These are phyloP conservation scores for Drosophila kanekoi DNA, from an alignment of 2,888 invertebrate species.

Conservation along the genomic window DNA sequence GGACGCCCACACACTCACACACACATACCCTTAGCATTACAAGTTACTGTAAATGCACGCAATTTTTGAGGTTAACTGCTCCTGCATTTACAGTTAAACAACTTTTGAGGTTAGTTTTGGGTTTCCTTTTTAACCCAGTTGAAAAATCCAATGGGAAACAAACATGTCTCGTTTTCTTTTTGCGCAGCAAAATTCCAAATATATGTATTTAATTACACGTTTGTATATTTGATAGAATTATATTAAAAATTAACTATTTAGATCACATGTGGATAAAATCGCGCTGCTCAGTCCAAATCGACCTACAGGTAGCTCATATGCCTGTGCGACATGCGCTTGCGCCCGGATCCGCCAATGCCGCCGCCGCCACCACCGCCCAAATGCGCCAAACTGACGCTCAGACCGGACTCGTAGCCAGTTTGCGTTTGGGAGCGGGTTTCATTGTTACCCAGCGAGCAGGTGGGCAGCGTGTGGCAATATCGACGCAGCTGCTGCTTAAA, in stretches of 20 bases:
- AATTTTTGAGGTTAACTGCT: too few species aligned
- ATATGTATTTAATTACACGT: conserved; percentile 28
- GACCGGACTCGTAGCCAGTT: conserved; percentile 85
- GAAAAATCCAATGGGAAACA: conserved; percentile 4
- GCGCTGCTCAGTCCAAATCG: background rate
- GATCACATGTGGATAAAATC: conserved; percentile 55
- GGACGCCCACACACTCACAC: background rate
- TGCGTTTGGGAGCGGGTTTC: conserved; percentile 82
- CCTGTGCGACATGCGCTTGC: conserved; percentile 83
- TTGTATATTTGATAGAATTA: conserved; percentile 47
- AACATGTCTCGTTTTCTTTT: background rate
- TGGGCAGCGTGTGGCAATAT: conserved; percentile 75
- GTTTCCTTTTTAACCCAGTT: conserved; percentile 1
- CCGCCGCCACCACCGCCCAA: conserved; percentile 75
- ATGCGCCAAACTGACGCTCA: conserved; percentile 85
- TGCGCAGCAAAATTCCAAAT: conserved; percentile 39
- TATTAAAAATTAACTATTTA: conserved; percentile 54
- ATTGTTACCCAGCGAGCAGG: conserved; percentile 70
- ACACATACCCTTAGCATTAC: background rate
- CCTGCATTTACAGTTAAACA: background rate
- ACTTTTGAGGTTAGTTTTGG: conserved; percentile 5
- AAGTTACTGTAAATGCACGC: too few species aligned
- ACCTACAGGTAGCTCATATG: conserved; percentile 79
- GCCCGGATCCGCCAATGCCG: conserved; percentile 60
- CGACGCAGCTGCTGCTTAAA: conserved; percentile 86